Conservation (phyloP, 2,113 vertebrate species). For the Aptenodytes forsteri region DNA sequence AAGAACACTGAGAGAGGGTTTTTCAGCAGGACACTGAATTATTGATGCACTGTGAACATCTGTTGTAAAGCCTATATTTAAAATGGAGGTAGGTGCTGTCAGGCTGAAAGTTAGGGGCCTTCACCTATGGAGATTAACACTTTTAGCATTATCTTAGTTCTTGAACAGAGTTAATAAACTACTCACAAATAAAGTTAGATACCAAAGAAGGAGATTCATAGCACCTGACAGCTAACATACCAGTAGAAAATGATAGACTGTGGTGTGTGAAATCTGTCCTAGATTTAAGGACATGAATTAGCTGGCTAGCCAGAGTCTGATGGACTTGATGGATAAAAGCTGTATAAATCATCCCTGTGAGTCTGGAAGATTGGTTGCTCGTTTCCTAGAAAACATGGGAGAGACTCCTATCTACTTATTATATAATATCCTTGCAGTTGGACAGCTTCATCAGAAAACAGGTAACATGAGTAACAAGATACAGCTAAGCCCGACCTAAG, state of each 20-base stretch:
- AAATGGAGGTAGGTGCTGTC: neutral
- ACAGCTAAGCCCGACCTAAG: neutral
- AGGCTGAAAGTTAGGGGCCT: neutral
- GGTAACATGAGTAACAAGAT: neutral
- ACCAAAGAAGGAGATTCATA: neutral
- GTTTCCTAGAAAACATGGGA: neutral
- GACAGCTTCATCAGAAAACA: neutral
- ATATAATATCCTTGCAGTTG: neutral
- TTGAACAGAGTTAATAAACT: neutral
- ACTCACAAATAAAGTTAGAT: neutral
- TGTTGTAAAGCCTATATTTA: neutral
- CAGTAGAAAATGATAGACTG: neutral
- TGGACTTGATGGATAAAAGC: neutral
- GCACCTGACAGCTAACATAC: neutral
- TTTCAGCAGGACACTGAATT: neutral
- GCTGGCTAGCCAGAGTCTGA: neutral
- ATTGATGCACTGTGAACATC: neutral
- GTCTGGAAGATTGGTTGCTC: neutral
- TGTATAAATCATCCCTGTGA: neutral
- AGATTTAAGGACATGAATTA: neutral
- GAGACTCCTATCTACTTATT: neutral
- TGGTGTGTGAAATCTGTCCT: neutral
- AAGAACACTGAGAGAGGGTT: neutral
- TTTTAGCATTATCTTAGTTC: neutral
- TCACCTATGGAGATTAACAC: neutral